These are phyloP conservation scores for Chaenogobius annularis DNA, from an alignment of 2,113 vertebrate species.

Conservation along the genomic window DNA sequence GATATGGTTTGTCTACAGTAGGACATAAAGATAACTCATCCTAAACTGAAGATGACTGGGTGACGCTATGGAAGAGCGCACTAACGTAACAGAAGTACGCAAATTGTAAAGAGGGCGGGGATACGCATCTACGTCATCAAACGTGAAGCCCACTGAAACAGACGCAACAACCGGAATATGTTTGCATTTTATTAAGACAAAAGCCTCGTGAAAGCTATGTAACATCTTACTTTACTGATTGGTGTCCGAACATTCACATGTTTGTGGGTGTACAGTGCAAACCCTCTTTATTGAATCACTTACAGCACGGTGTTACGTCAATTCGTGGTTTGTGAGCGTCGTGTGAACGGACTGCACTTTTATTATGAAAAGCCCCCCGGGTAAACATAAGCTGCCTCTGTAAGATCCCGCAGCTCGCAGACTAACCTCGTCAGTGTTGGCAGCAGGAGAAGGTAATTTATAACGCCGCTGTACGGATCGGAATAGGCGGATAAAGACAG, in stretches of 20 bases:
- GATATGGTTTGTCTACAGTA: background rate
- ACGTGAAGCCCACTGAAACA: slow-evolving; percentile 10
- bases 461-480: slow-evolving; percentile 51
- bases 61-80: slow-evolving; percentile 57
- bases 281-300: no score
- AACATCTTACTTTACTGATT: background rate
- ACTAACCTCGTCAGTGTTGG: slow-evolving; percentile 61
- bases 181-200: slow-evolving; percentile 4
- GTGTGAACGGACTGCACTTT: background rate
- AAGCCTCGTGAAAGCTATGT: rapidly evolving
- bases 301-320: background rate
- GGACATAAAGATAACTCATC: background rate
- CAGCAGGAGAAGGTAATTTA: slow-evolving; percentile 65
- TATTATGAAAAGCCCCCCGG: slow-evolving; percentile 43
- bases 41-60: slow-evolving; percentile 63
- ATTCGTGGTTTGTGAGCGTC: background rate
- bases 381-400: background rate
- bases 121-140: slow-evolving; percentile 52
- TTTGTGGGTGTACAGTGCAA: background rate
- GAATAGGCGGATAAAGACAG: slow-evolving; percentile 36
- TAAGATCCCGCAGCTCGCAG: slow-evolving; percentile 20
- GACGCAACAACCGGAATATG: background rate
- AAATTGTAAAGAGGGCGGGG: slow-evolving; percentile 65
- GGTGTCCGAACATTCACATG: rapidly evolving
- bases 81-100: slow-evolving; percentile 76